Evolutionary conservation across 1,140 invertebrate genomes (phyloP).

Genomic region (Cydia splendana): DNA sequence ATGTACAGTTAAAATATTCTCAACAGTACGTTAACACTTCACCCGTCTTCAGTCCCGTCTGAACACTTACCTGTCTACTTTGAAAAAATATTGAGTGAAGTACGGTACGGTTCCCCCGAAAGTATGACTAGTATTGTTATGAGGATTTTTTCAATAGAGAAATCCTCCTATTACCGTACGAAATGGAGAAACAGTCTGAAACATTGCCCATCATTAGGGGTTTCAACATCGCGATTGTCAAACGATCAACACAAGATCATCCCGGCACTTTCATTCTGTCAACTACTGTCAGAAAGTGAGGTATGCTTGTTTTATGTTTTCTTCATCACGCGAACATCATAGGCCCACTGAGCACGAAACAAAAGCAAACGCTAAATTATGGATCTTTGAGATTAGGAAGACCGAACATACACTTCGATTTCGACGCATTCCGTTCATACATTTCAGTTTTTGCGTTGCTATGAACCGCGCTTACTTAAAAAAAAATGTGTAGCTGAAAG

Average conservation of each 20-base stretch:
- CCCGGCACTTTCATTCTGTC: slow-evolving; percentile 10
- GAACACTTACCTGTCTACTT: background rate
- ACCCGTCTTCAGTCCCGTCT: background rate
- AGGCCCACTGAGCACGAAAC: slow-evolving; percentile 1
- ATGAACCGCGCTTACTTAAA: no score
- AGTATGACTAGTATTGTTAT: no score
- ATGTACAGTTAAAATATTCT: slow-evolving; percentile 1
- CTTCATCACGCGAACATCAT: background rate
- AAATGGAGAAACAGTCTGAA: no score
- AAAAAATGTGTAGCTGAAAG: no score
- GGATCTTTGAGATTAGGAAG: background rate
- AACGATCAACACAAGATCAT: background rate
- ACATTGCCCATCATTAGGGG: background rate
- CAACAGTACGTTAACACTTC: background rate
- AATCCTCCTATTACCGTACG: background rate
- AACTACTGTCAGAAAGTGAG: slow-evolving; percentile 4
- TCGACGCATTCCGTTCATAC: slow-evolving; percentile 1
- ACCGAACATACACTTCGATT: background rate
- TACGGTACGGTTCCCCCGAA: no score
- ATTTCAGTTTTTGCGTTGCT: background rate
- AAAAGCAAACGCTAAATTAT: background rate
- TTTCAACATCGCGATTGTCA: background rate
- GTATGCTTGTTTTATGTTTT: background rate
- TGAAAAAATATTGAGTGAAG: no score
- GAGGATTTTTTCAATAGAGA: background rate